Evolutionary conservation across 1,140 invertebrate genomes (phyloP).

Genomic region (Nylanderia fulva): DNA sequence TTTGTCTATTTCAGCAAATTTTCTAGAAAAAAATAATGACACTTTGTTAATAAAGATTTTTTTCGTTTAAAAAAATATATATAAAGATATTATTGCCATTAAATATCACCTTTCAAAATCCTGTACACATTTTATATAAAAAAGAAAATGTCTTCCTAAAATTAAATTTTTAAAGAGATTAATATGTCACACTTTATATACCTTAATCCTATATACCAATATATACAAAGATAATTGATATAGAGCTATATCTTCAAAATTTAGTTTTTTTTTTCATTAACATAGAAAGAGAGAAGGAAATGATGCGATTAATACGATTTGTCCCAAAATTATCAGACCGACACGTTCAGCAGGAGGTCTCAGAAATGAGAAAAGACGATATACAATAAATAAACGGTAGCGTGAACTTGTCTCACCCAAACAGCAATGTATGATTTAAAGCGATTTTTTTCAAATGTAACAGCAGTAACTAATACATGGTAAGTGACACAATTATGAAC

Average conservation of each 20-base stretch:
- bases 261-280: conserved; percentile 58
- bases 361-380: conserved; percentile 56
- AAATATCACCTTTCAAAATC: conserved; percentile 7
- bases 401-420: conserved; percentile 70
- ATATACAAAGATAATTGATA: conserved; percentile 80
- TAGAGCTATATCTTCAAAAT: conserved; percentile 53
- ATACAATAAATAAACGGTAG: conserved; percentile 74
- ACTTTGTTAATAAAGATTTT: neutral
- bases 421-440: conserved; percentile 67
- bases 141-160: conserved; percentile 7
- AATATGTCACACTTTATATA: conserved; percentile 25
- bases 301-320: conserved; percentile 70
- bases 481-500: conserved; percentile 68
- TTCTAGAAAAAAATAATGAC: conserved; percentile 6
- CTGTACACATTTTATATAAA: neutral
- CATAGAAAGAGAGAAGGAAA: conserved; percentile 54
- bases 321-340: conserved; percentile 81
- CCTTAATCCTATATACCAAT: conserved; percentile 50
- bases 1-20: neutral
- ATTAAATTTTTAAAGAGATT: conserved; percentile 14
- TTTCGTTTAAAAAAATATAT: neutral
- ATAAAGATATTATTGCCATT: conserved; percentile 8
- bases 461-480: conserved; percentile 58
- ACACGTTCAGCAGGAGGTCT: conserved; percentile 68
- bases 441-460: conserved; percentile 11